Evolutionary conservation across 2,113 vertebrate species (phyloP), one percentile per base, ranked within the genome.

Genomic region (Bungarus multicinctus): DNA sequence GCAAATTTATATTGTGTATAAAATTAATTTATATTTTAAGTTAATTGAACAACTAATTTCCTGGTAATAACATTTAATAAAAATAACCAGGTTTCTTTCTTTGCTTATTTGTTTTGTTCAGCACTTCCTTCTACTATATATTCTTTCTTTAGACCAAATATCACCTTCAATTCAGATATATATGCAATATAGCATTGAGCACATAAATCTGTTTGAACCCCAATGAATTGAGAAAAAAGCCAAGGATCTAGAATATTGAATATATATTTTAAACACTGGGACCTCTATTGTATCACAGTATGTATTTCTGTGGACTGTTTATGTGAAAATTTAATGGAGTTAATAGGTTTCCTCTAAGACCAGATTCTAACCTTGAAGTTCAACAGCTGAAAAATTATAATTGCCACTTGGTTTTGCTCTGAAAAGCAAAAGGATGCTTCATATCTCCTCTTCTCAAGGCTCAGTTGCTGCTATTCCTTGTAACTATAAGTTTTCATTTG

Each of bases 401-500:
- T 87, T 95, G 93, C n/a, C 87, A 85, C 34, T 12, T 86, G 27
- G 8, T 93, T 74, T 39, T 87, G 52, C 34, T 58, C 14, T 55
- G 22, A 55, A 90, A 92, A 95, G 91, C 7, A 93, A 95, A 69
- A 95, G 87, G 3, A 81, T 92, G 94, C 12, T 57, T 23, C 52
- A 93, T 0, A 0, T 92, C 57, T 93, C 43, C 89, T 91, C 30
- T 2, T 34, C 91, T 95, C 54, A 92, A 89, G 69, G 91, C 85
- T 16, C 3, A 92, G 30, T 92, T 89, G 30, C 85, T 93, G 50
- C 22, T 92, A 0, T 91, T 43, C 18, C 34, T 95, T 91, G 10
- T 94, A 95, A n/a, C 53, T 81, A 89, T 94, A 86, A 92, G 85
- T 94, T 90, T 95, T 95, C 12, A 94, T 93, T 95, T 93, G 90